phyloP scores from a whole-genome alignment of 2,888 invertebrate genomes.

The Mesoligia furuncula region DNA sequence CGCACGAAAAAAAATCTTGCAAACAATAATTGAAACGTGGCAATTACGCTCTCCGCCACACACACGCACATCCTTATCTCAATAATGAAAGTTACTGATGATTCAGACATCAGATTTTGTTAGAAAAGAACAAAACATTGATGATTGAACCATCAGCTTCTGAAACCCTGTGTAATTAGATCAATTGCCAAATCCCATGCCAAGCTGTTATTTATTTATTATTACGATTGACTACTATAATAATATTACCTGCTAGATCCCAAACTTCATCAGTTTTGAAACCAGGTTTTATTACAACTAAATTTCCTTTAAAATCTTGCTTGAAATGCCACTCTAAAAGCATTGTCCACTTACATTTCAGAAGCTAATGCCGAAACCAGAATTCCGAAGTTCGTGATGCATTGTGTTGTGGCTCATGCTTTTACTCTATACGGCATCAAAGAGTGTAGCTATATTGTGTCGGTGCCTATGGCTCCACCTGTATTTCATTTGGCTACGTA shows the following conservation, averaged over 20 bases:
- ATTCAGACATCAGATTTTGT: neutral
- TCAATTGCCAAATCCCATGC: neutral
- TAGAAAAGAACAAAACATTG: neutral
- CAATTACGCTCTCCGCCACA: too few relatives aligned
- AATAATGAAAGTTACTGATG: neutral
- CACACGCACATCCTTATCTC: neutral
- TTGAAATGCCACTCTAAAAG: slow-evolving; percentile 11
- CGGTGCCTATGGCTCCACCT: neutral
- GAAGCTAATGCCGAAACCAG: neutral
- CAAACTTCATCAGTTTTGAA: neutral
- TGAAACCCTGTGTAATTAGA: neutral
- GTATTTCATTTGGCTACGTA: neutral
- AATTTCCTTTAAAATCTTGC: neutral
- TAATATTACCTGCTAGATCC: neutral
- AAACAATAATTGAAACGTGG: neutral
- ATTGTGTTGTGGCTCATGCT: slow-evolving; percentile 15
- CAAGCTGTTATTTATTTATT: neutral
- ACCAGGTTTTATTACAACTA: neutral
- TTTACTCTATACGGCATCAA: neutral
- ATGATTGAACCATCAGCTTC: neutral
- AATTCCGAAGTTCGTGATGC: slow-evolving; percentile 4
- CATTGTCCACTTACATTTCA: slow-evolving; percentile 11
- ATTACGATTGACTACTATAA: neutral
- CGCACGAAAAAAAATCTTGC: neutral
- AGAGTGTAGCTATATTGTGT: slow-evolving; percentile 30